Evolutionary conservation across 2,113 vertebrate genomes (phyloP), one percentile per base, ranked within the genome.

Genomic region (Symphodus melops): DNA sequence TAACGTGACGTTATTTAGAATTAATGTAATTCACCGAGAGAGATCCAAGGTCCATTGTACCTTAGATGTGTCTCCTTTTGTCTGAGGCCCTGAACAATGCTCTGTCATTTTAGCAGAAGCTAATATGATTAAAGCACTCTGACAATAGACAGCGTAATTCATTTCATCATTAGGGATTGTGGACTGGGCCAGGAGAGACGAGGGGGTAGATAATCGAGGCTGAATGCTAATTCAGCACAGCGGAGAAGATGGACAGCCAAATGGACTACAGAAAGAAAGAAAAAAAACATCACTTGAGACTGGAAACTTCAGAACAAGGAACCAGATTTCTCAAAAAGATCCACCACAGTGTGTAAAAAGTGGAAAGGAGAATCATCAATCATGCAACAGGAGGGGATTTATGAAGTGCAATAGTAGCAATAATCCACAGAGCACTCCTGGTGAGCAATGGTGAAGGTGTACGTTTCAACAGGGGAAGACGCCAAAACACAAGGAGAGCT

Each of bases 41-140:
- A 91, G 90, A 93, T 91, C 88, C 75, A 41, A 81, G 79, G 85
- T 88, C 93, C 89, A 92, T 94, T 94, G 93, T 94, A 90, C 88
- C 90, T 93, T 80, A 91, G 93, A 93, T 93, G 91, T 92, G 91
- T 90, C 89, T 89, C 74, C 91, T 92, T 93, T 90, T 93, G 90
- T 94, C 91, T 92, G 87, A 86, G 87, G 83, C 65, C 73, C 83
- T 77, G 93, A 94, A 93, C 91, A 92, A 92, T 90, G 87, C 85
- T 89, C 90, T 80, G 89, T 91, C 92, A 91, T 89, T 92, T 92
- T 91, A 89, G 83, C 91, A 88, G 77, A 91, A 87, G 87, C 84
- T 90, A 93, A 92, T 92, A 92, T 91, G 93, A 94, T 94, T 94
- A 92, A 94, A 95, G 90, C 80, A 80, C 88, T 92, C 86, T 84